Evolutionary conservation across 2,797 vertebrate genomes (phyloP), one percentile per base, ranked within the genome.

Genomic region (Accipiter minullus): DNA sequence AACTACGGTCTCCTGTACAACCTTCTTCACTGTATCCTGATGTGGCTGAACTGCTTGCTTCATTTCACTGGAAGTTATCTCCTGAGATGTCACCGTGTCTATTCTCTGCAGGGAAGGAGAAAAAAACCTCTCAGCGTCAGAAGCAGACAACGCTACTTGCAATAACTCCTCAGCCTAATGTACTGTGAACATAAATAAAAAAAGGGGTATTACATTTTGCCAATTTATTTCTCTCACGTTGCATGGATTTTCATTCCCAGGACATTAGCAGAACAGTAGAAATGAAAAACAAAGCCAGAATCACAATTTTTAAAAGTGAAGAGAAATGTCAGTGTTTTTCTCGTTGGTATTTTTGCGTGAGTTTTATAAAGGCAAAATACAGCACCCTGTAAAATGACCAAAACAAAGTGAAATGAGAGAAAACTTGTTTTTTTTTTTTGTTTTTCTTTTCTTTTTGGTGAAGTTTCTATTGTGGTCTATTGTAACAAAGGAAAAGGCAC

Each of bases 61-160:
- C 67, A 48, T 56, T 81, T 96, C 95, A 20, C 95, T 94, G 76
- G 95, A 86, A 76, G 56, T 73, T 62, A 82, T 76, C 63, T 98
- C 97, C 95, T 97, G 97, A 94, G 98, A 98, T 2, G 95, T 97
- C 9, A 98, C 98, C 16, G 97, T 98, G 77, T 99, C 99, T 27
- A 98, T 98, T 80, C 98, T 98, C 99, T 99, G 98, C 66, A 96
- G 81, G 80, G 62, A 92, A 95, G 80, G 86, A 95, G 47, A 40
- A 2, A 31, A 84, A 15, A 34, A 9, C 6, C 32, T 40, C 34
- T 84, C 44, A 72, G 77, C 18, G 9, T 80, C 15, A 85, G 40
- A 60, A 63, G 69, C 15, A 38, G 31, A 36, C n/a, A 52, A 53
- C 3, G 9, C 9, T 23, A 42, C 36, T 80, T 48, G 42, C 58